Base-by-base conservation (phyloP, 2,797 vertebrate species). In the Sebastes vulpes region DNA sequence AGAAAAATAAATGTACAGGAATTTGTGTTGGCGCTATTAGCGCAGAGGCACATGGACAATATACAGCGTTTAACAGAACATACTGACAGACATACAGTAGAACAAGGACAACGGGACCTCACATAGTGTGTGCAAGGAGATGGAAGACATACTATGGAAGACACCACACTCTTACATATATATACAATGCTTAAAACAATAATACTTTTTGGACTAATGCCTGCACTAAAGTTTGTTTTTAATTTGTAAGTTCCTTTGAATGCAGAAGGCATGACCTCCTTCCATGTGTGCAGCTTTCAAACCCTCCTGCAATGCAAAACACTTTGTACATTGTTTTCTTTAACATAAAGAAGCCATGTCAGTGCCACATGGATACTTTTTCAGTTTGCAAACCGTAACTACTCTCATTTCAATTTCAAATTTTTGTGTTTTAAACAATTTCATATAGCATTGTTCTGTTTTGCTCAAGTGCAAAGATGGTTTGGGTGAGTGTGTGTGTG, bases 1-100 rank as follows among this genome's bases (percentile, higher is more conserved):
- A 91, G 82, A 78, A 46, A 87, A 89, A 88, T 89, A 82, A 75
- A 80, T 67, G 58, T 59, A 77, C 38, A 83, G 46, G 67, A 74
- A 72, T 82, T 86, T 84, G 59, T 72, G 67, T 74, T 84, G 81
- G 79, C 70, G 1, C 50, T 35, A 61, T 70, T 75, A 29, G n/a
- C 42, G 53, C 35, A 65, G 32, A 75, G n/a, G 32, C 65, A 79
- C 63, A 86, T 70, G 61, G 83, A 78, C 65, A 72, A 74, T 69
- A 67, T 75, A 71, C 54, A 52, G 21, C 72, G 50, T 84, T 81
- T 73, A 84, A 77, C 72, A 64, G 81, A 73, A 77, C 77, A 75
- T 53, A 75, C 60, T 61, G 75, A 81, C 67, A 85, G 76, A 72
- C 61, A 71, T 63, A 64, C 46, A 60, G 46, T 68, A 67, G 72